Base-by-base conservation (phyloP, 2,113 vertebrate species). In the Lagenorhynchus albirostris region DNA sequence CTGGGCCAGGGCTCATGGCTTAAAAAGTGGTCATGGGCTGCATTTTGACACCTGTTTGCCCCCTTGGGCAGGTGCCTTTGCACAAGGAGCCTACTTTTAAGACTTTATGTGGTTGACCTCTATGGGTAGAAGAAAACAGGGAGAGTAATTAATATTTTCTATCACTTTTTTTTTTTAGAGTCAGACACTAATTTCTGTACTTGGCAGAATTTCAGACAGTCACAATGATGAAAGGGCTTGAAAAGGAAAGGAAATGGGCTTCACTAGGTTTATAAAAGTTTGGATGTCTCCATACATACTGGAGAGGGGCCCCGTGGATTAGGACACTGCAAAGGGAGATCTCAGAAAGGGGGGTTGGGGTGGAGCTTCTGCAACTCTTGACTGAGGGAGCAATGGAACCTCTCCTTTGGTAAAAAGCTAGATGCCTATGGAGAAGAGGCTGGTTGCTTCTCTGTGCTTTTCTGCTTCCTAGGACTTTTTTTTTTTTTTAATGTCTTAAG, bases 181-280 rank as follows among this genome's bases (percentile, higher is more conserved):
- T 47, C 80, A 79, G 70, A 77, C 53, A 87, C 33, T 86, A 47
- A 76, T 90, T 86, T 97, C 83, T 94, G 41, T 73, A 82, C 83
- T 87, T 97, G 68, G 74, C 74, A 97, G 86, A 95, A 96, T 81
- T 96, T 92, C 62, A 94, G 93, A 87, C 79, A 84, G 73, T 92
- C 96, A 97, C 86, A 98, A 92, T 95, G 87, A 94, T 85, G 60
- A n/a, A 83, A 93, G 74, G 26, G 79, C 58, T 60, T 87, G 47
- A 74, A 65, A 87, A 95, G 38, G 81, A 85, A 85, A 74, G 73
- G 47, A 53, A 92, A 73, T 11, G 13, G 68, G 50, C 44, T 65
- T 89, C 11, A 84, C 63, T 92, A 38, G 85, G 58, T 80, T 81
- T 65, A 55, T 73, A 29, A 44, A 91, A 10, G 10, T 79, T 53